These are phyloP conservation scores for Papilio glaucus DNA, from an alignment of 1,140 invertebrate genomes.

Conservation along the genomic window DNA sequence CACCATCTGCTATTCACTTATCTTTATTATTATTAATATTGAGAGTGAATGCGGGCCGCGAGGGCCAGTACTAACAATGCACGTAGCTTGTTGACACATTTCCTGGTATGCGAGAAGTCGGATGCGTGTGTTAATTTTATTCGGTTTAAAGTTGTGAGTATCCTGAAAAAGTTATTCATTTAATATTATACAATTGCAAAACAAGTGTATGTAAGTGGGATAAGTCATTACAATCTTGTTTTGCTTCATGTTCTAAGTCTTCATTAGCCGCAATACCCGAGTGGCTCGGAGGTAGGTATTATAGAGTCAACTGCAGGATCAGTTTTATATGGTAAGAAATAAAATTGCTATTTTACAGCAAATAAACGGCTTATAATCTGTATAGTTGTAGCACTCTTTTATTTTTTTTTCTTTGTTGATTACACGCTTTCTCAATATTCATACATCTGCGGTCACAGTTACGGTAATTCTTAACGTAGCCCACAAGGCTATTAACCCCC, in stretches of 20 bases:
- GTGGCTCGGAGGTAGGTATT: neutral
- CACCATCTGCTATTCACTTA: slow-evolving; percentile 53
- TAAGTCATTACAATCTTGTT: slow-evolving; percentile 1
- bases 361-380: too few species aligned
- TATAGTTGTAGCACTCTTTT: neutral
- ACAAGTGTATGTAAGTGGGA: neutral
- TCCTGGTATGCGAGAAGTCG: neutral
- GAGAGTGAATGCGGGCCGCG: slow-evolving; percentile 52
- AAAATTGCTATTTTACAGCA: too few species aligned
- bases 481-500: slow-evolving; percentile 20
- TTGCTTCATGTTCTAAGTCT: neutral
- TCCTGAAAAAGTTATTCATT: neutral
- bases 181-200: slow-evolving; percentile 3
- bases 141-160: neutral
- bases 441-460: neutral
- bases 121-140: neutral
- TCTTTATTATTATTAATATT: slow-evolving; percentile 58
- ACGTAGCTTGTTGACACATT: slow-evolving; percentile 23
- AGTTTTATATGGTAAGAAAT: neutral
- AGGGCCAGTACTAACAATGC: slow-evolving; percentile 39
- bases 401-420: neutral
- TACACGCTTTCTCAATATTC: neutral
- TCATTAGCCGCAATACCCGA: neutral
- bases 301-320: too few species aligned
- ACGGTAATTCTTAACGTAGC: neutral